Base-by-base conservation (phyloP, 2,113 vertebrate genomes). In the Leptosomus discolor region DNA sequence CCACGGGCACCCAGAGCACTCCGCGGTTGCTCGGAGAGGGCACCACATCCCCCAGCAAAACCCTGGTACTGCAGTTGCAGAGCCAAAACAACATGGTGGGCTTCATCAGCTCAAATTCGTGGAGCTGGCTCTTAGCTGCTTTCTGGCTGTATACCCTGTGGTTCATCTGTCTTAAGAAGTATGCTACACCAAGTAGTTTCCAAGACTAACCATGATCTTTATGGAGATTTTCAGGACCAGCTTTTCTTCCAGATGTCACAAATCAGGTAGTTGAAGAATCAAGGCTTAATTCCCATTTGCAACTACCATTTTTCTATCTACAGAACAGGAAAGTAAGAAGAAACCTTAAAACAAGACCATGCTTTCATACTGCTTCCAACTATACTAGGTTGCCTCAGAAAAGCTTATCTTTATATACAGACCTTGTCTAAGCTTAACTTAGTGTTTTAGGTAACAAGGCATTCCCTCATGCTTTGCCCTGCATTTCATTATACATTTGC, bases 1-100 rank as follows among this genome's bases (percentile, higher is more conserved):
- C 13, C 4, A 3, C 0, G 1, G 58, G 46, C 24, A 45, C 19
- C 29, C 54, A 50, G 48, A 81, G 56, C 1, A 0, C n/a, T 86
- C 21, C 15, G 6, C 2, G 1, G 29, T 36, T 67, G 21, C 23
- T 86, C 3, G 4, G 37, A 41, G 16, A 21, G 16, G 18, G 9
- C 39, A 60, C 2, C 26, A 23, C 1, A 0, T 46, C 5, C 30
- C 27, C 45, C 36, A 23, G 67, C 16, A 34, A 22, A 57, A 30
- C 5, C 5, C 32, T 36, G 51, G 58, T 10, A 7, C 34, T 37
- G 15, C 54, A 48, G 17, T 16, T 51, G 8, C 37, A 15, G 26
- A 51, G 36, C 22, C 15, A 10, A 54, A 88, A 61, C 16, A 61
- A 3, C 5, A 12, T 2, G 0, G 11, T 8, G n/a, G 37, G 36